Evolutionary conservation across 2,888 invertebrate genomes (phyloP), one percentile per base, ranked within the genome.

Genomic region (Julus scandinavius): DNA sequence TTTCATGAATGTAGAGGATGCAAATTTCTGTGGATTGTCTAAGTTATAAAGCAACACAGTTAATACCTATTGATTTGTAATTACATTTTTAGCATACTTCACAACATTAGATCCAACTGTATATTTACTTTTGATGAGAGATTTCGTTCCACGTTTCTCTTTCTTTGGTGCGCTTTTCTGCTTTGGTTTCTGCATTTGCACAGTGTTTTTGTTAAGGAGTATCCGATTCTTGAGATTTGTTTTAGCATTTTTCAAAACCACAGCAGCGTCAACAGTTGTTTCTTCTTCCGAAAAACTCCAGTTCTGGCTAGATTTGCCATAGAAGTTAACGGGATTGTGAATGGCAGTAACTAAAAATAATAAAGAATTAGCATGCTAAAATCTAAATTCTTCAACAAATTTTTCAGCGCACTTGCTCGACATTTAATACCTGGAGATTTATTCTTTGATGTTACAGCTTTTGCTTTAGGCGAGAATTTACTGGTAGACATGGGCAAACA

Each of bases 241-340:
- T 38, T 2, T 20, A 11, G 38, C 13, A 11, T 80, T 80, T 80
- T 29, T 6, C 38, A 80, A 80, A 80, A 7, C 38, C 80, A 29
- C 38, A 38, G 80, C 80, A 38, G 80, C 29, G 29, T 38, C 7
- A 1, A 7, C 29, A 13, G 80, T 38, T 6, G 38, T 6, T 38
- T 80, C 80, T 11, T 38, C 80, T 11, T 80, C 80, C 6, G 80
- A 80, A 80, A 80, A 80, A 29, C 80, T 80, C 29, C 29, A 80
- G 80, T 38, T 80, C 29, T 13, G 80, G 80, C 38, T 38, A 20
- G 29, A 11, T 80, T 80, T 80, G 29, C 80, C 80, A 80, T 80
- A 80, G 38, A 80, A 80, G 38, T 38, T 80, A 13, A 80, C 5
- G 80, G 80, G 80, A 80, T 80, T 80, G 3, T 38, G 80, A 38